Evolutionary conservation across 2,113 vertebrate genomes (phyloP).

Genomic region (Rhombomys opimus): DNA sequence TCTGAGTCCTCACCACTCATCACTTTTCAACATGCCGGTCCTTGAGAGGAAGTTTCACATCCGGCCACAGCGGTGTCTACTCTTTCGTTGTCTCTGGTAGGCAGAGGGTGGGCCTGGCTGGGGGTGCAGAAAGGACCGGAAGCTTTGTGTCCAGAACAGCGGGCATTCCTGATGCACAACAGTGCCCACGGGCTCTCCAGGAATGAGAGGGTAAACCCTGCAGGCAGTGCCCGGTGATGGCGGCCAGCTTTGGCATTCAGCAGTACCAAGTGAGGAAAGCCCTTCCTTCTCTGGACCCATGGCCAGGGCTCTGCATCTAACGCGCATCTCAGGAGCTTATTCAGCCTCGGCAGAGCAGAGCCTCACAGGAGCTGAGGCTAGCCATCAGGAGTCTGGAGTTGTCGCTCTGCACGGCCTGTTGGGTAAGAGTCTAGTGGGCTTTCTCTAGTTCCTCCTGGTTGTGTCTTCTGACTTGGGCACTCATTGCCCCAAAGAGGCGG

Average conservation of each 20-base stretch:
- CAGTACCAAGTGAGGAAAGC: background rate
- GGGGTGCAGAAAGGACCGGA: background rate
- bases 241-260: background rate
- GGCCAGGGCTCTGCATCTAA: background rate
- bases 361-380: background rate
- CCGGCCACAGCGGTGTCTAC: background rate
- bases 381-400: no score
- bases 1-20: background rate
- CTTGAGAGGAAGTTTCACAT: no score
- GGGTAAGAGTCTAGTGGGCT: background rate
- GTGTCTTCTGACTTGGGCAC: background rate
- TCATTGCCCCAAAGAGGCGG: background rate
- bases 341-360: background rate
- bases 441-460: background rate
- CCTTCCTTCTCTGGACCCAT: background rate
- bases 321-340: background rate
- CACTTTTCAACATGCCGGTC: background rate
- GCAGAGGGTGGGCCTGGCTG: background rate
- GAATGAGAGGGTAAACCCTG: background rate
- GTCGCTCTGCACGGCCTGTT: background rate
- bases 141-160: background rate
- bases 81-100: background rate
- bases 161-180: background rate
- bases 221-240: no score
- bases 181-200: background rate